These are phyloP conservation scores for Eriosoma lanigerum DNA, from an alignment of 1,140 invertebrate species.

Conservation along the genomic window DNA sequence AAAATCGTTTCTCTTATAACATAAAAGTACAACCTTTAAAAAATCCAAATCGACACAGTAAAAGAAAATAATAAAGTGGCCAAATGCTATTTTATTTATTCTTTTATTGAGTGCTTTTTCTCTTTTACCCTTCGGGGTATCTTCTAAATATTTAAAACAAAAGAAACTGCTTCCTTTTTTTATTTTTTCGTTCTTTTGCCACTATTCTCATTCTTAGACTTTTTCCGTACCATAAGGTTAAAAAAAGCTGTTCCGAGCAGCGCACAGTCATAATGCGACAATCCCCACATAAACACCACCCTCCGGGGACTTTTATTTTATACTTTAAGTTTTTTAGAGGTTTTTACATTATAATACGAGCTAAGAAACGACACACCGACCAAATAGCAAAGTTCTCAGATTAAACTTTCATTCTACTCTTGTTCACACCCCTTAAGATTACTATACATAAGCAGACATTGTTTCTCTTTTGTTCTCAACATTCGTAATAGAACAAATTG, in stretches of 20 bases:
- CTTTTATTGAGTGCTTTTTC: constrained; percentile 52
- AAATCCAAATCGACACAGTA: constrained; percentile 48
- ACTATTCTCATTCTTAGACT: not conserved
- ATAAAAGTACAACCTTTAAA: constrained; percentile 39
- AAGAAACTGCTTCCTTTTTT: constrained; percentile 44
- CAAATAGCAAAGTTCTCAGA: constrained; percentile 52
- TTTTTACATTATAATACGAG: constrained; percentile 51
- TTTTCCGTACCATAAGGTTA: constrained; percentile 44
- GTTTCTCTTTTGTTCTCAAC: constrained; percentile 45
- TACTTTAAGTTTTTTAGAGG: constrained; percentile 52
- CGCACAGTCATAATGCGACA: constrained; percentile 52
- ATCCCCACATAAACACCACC: constrained; percentile 52
- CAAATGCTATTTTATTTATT: constrained; percentile 51
- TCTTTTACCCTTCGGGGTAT: constrained; percentile 45
- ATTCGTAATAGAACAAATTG: constrained; percentile 50
- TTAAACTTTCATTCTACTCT: constrained; percentile 51
- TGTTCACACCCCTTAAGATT: constrained; percentile 49
- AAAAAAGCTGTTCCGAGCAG: constrained; percentile 48
- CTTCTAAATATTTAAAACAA: constrained; percentile 52
- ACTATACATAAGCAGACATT: constrained; percentile 26
- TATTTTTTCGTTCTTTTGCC: not conserved
- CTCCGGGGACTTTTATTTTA: constrained; percentile 51
- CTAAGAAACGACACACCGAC: constrained; percentile 50
- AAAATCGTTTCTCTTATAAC: constrained; percentile 32
- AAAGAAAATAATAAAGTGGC: constrained; percentile 51